phyloP scores from a whole-genome alignment of 2,888 invertebrate species.

The Iselma pallidipennis region DNA sequence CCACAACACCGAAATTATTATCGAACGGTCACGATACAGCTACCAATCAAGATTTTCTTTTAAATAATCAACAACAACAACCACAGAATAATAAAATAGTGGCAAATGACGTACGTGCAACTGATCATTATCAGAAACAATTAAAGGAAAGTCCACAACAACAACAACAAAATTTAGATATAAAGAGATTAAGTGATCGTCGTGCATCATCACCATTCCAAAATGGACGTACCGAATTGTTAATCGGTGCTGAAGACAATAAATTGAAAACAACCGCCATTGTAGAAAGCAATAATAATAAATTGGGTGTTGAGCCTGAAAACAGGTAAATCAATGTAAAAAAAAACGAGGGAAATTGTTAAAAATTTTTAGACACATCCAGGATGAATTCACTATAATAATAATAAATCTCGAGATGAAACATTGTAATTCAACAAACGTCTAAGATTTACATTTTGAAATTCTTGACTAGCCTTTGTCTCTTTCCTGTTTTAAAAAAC shows the following conservation, averaged over 20 bases:
- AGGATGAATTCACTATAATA: not conserved
- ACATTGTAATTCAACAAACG: not conserved
- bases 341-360: too few species aligned
- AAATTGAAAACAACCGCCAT: conserved; percentile 65
- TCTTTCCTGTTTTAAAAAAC: conserved; percentile 5
- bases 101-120: conserved; percentile 47
- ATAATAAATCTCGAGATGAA: not conserved
- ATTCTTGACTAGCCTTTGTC: conserved; percentile 3
- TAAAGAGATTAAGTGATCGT: conserved; percentile 56
- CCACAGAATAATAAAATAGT: conserved; percentile 33
- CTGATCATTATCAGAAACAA: conserved; percentile 23
- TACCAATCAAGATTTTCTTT: conserved; percentile 19
- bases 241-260: conserved; percentile 69
- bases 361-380: too few species aligned
- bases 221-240: conserved; percentile 76
- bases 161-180: conserved; percentile 52
- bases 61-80: conserved; percentile 3
- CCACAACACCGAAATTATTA: conserved; percentile 42
- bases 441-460: not conserved
- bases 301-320: conserved; percentile 62
- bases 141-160: conserved; percentile 36
- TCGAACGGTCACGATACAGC: conserved; percentile 42
- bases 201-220: conserved; percentile 64
- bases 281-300: conserved; percentile 61
- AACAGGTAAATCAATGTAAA: conserved; percentile 59